Conservation (phyloP, 1,140 invertebrate genomes). For the Brachionus asplanchnoidis region DNA sequence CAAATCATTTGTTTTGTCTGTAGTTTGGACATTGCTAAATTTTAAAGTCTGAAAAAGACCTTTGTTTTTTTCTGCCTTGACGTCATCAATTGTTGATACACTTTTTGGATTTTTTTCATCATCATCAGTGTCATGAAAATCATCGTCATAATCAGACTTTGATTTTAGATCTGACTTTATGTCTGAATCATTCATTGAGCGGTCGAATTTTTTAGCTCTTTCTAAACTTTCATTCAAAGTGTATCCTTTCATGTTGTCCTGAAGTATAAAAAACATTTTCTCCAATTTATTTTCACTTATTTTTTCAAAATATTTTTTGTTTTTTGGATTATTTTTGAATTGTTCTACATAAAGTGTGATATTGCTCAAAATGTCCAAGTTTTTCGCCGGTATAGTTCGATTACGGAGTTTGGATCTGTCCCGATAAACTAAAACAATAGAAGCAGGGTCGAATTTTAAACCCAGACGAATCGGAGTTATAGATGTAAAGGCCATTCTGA, state of each 20-base stretch:
- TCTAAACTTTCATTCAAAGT: conserved; percentile 26
- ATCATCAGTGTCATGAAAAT: conserved; percentile 41
- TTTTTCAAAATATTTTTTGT: conserved; percentile 39
- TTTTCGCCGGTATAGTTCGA: conserved; percentile 19
- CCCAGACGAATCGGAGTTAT: conserved; percentile 19
- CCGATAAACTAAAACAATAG: conserved; percentile 5
- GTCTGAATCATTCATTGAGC: not conserved
- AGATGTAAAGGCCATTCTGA: not conserved
- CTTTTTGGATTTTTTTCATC: conserved; percentile 35
- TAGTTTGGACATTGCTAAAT: not conserved
- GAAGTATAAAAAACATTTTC: conserved; percentile 37
- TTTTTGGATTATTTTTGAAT: not conserved
- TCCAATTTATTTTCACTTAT: not conserved
- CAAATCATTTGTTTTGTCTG: not conserved
- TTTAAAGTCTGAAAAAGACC: not conserved
- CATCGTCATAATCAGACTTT: conserved; percentile 31
- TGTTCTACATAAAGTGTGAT: not conserved
- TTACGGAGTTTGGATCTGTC: conserved; percentile 16
- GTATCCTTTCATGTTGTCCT: conserved; percentile 38
- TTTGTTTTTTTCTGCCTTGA: not conserved
- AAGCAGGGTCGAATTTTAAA: conserved; percentile 4
- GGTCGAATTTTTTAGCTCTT: conserved; percentile 13
- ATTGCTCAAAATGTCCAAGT: conserved; percentile 17
- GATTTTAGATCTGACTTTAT: not conserved
- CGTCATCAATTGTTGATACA: conserved; percentile 31